Evolutionary conservation across 2,113 vertebrate species (phyloP).

Genomic region (Macquaria ambigua): DNA sequence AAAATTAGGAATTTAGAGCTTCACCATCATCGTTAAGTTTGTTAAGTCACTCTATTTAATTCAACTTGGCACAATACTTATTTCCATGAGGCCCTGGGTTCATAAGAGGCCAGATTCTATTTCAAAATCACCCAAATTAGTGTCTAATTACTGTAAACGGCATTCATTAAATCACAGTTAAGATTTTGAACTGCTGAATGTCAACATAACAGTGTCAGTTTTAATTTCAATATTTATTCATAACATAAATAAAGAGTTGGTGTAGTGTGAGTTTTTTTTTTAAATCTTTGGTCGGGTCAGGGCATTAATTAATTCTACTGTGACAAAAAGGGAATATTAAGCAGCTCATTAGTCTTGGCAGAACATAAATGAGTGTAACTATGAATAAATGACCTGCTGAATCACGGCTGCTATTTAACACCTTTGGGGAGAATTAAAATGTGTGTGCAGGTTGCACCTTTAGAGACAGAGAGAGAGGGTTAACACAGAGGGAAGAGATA

Average conservation of each 20-base stretch:
- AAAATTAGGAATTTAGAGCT: background rate
- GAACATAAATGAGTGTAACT: slow-evolving; percentile 14
- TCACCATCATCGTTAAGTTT: background rate
- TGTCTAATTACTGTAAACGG: slow-evolving; percentile 6
- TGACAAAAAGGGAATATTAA: slow-evolving; percentile 62
- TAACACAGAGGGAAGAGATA: background rate
- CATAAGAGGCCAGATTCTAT: background rate
- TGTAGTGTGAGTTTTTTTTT: background rate
- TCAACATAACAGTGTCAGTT: slow-evolving; percentile 15
- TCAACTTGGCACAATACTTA: background rate
- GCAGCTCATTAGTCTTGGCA: slow-evolving; percentile 40
- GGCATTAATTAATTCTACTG: slow-evolving; percentile 32
- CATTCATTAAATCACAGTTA: slow-evolving; percentile 20
- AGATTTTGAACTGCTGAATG: slow-evolving; percentile 7
- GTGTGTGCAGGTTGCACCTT: background rate
- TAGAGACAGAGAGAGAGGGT: background rate
- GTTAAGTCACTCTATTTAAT: slow-evolving; percentile 2
- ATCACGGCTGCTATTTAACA: background rate
- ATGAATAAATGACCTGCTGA: slow-evolving; percentile 28
- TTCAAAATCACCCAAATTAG: background rate
- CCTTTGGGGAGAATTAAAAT: background rate
- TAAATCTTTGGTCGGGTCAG: slow-evolving; percentile 4
- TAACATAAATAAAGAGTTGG: slow-evolving; percentile 9
- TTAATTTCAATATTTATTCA: slow-evolving; percentile 30
- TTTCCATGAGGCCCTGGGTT: background rate